A percentile compares a stretch with the other conserved stretches of the same genome.
These are phyloP conservation scores for Eleginops maclovinus DNA, from an alignment of 2,113 vertebrate species.

Conservation along the genomic window DNA sequence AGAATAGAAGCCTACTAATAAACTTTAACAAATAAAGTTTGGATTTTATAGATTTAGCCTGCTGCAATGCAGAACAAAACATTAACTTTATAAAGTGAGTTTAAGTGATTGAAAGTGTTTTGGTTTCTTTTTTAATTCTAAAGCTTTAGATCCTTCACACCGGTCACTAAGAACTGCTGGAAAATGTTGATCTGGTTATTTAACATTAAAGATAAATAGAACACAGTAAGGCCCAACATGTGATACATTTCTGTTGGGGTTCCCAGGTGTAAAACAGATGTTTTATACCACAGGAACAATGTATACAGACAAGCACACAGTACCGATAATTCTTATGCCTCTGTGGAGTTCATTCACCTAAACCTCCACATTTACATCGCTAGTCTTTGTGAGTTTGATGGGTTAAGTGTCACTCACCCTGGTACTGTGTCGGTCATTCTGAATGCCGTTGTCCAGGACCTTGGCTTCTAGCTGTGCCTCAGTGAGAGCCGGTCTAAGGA, in stretches of 20 bases:
- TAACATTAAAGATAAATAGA: background rate
- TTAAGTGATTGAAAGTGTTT: background rate
- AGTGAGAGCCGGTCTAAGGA: slow-evolving; percentile 89
- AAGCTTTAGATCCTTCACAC: background rate
- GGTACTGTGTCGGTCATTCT: slow-evolving; percentile 90
- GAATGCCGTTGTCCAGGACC: slow-evolving; percentile 95
- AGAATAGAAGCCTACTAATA: too few relatives aligned
- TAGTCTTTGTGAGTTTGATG: background rate
- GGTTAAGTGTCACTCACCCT: slow-evolving; percentile 81
- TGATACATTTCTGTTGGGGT: background rate
- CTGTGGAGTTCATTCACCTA: background rate
- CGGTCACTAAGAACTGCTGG: background rate
- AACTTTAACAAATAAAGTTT: too few relatives aligned
- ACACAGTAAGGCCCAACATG: background rate
- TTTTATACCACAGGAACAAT: background rate
- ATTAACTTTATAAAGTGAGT: background rate
- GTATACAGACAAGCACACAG: background rate
- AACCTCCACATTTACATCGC: background rate
- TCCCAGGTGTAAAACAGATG: background rate
- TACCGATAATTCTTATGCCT: background rate
- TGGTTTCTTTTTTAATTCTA: background rate
- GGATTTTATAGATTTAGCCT: background rate
- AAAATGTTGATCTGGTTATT: background rate
- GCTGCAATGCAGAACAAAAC: background rate
- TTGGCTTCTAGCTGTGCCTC: slow-evolving; percentile 89